Percentiles rank a stretch among this genome's conserved stretches.
Evolutionary conservation across 2,888 invertebrate genomes (phyloP).

Genomic region (Dicyrtomina minuta): DNA sequence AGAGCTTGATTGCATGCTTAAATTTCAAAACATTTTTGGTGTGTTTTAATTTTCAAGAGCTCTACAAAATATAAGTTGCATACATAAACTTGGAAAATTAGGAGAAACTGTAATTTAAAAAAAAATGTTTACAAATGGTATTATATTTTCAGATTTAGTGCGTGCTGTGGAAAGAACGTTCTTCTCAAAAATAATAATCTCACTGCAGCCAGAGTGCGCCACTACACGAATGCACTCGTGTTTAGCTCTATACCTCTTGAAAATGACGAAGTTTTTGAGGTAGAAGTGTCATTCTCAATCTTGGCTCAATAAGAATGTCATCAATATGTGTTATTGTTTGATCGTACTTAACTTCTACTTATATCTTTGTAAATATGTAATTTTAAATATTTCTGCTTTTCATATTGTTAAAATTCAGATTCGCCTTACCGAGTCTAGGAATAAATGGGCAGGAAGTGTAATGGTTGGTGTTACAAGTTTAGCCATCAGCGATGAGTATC

Average conservation of each 20-base stretch:
- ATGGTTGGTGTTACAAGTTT: constrained; percentile 72
- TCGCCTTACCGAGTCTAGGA: constrained; percentile 65
- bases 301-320: no score
- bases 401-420: constrained; percentile 54
- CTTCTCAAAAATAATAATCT: constrained; percentile 68
- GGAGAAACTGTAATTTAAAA: no score
- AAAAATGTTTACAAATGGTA: no score
- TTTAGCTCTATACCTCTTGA: constrained; percentile 73
- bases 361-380: background rate
- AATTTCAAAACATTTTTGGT: background rate
- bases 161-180: constrained; percentile 68
- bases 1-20: no score
- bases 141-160: constrained; percentile 59
- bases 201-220: constrained; percentile 65
- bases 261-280: constrained; percentile 77
- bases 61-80: no score
- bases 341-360: background rate
- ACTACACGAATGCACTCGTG: constrained; percentile 65
- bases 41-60: no score
- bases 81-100: no score
- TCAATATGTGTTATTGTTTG: background rate
- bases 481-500: constrained; percentile 65
- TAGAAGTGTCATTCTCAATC: no score
- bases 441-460: constrained; percentile 71
- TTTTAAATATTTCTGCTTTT: background rate